Evolutionary conservation across 1,140 invertebrate genomes (phyloP).

Genomic region (Sinella curviseta): DNA sequence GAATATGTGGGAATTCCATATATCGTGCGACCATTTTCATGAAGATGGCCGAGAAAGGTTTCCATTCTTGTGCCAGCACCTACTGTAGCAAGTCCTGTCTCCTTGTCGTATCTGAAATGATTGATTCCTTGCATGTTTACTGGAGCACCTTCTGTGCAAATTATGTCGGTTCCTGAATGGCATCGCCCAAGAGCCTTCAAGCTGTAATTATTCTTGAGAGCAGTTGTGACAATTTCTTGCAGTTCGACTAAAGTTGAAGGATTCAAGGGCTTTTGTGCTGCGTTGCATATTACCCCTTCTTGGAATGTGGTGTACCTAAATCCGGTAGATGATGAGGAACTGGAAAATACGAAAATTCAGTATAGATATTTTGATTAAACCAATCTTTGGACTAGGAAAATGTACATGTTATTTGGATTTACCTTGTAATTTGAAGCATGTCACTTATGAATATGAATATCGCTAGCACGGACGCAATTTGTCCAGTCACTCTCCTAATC

Average conservation of each 20-base stretch:
- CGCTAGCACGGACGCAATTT: no score
- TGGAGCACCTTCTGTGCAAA: constrained; percentile 29
- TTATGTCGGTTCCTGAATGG: constrained; percentile 19
- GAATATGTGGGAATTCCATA: neutral
- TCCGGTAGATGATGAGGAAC: no score
- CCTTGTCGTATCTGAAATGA: neutral
- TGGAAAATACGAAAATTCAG: no score
- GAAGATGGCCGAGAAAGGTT: neutral
- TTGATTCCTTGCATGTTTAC: constrained; percentile 2
- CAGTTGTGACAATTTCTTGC: constrained; percentile 50
- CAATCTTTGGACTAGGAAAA: no score
- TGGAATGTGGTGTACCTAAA: neutral
- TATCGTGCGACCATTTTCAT: neutral
- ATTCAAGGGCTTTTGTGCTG: neutral
- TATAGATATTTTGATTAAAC: no score
- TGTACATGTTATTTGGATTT: no score
- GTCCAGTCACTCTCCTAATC: no score
- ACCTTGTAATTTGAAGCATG: no score
- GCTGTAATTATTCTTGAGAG: neutral
- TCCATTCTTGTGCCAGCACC: neutral
- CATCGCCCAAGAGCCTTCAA: constrained; percentile 18
- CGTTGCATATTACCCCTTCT: neutral
- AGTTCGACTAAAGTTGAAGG: constrained; percentile 50
- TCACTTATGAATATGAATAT: no score
- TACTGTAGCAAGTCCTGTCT: neutral